A percentile compares a stretch with the other conserved stretches of the same genome.
These are phyloP conservation scores for Ormia ochracea DNA, from an alignment of 2,888 invertebrate species.

Conservation along the genomic window DNA sequence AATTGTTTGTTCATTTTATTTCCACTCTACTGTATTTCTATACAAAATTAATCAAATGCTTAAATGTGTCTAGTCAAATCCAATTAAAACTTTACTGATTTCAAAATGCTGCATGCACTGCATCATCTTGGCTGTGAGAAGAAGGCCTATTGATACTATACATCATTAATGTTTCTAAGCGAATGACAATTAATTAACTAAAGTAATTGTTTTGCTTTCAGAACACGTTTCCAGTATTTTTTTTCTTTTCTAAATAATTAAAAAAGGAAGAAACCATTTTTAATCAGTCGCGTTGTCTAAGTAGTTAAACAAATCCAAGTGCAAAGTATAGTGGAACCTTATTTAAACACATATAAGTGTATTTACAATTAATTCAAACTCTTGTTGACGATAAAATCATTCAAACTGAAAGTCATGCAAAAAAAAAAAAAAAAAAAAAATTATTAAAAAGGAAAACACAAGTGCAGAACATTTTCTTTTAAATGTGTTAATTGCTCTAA, in stretches of 20 bases:
- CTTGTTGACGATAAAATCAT: not conserved
- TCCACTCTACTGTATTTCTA: no score
- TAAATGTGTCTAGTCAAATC: no score
- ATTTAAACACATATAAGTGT: not conserved
- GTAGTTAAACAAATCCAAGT: not conserved
- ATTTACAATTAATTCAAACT: not conserved
- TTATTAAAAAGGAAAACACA: no score
- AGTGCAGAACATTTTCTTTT: not conserved
- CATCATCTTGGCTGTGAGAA: no score
- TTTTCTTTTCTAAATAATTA: not conserved
- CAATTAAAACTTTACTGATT: no score
- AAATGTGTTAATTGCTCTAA: not conserved
- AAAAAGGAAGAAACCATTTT: not conserved
- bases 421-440: not conserved
- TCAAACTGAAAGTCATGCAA: not conserved
- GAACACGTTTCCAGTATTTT: not conserved
- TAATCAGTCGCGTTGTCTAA: conserved; percentile 34
- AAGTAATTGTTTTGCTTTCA: conserved; percentile 20
- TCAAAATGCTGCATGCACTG: no score
- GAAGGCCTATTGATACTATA: no score
- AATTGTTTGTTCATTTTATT: no score
- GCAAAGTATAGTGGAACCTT: not conserved
- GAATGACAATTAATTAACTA: not conserved
- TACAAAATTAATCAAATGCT: no score
- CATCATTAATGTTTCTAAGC: no score